phyloP scores from a whole-genome alignment of 2,797 vertebrate species.

The Parotocinclus haroldoi region DNA sequence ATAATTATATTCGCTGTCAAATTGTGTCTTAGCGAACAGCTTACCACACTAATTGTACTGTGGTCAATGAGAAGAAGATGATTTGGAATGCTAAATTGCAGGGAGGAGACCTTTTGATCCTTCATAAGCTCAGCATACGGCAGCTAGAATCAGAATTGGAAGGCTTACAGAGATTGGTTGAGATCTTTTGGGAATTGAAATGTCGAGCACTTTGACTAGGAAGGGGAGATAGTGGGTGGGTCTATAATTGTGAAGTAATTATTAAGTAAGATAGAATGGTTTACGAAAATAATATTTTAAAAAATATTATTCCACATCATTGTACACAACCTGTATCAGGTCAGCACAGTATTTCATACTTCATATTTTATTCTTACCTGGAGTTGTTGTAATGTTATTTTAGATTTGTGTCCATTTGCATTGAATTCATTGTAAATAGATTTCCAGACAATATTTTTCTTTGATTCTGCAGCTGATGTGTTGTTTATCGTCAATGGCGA shows the following conservation, averaged over 20 bases:
- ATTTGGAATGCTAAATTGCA: neutral
- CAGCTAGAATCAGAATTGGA: slow-evolving; percentile 11
- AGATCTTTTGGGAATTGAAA: slow-evolving; percentile 7
- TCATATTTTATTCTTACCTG: no score
- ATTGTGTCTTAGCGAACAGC: no score
- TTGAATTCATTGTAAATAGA: no score
- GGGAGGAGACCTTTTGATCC: neutral
- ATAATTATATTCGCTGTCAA: no score
- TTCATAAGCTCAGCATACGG: slow-evolving; percentile 5
- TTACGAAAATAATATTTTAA: neutral
- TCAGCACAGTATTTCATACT: no score
- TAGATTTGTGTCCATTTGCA: no score
- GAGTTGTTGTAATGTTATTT: no score
- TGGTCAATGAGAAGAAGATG: neutral
- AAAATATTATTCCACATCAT: no score
- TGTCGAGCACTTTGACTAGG: neutral
- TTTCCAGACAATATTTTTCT: no score
- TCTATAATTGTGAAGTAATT: slow-evolving; percentile 15
- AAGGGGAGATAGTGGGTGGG: neutral
- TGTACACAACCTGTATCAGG: no score
- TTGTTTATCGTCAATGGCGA: no score
- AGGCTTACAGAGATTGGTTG: slow-evolving; percentile 8
- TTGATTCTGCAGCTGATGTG: no score
- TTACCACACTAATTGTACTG: neutral
- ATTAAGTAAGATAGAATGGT: neutral